phyloP scores from a whole-genome alignment of 2,113 vertebrate genomes.

The Alosa alosa region DNA sequence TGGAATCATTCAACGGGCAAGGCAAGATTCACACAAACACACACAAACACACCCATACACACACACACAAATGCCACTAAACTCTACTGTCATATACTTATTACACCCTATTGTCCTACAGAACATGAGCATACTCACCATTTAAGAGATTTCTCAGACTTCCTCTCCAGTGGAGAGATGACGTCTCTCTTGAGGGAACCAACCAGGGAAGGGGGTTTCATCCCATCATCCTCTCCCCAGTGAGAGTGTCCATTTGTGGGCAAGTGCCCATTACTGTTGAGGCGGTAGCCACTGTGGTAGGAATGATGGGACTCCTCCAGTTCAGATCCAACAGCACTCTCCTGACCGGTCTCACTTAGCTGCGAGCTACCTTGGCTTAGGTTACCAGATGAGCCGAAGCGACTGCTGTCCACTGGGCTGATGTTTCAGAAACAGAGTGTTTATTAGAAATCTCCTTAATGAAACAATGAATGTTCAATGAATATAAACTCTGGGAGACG shows the following conservation, averaged over 20 bases:
- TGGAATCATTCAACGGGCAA: background rate
- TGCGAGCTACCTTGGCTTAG: slow-evolving; percentile 93
- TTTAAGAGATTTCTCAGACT: slow-evolving; percentile 52
- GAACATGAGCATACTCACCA: slow-evolving; percentile 46
- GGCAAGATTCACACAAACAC: background rate
- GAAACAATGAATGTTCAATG: background rate
- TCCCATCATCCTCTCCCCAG: slow-evolving; percentile 59
- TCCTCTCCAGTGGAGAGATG: slow-evolving; percentile 48
- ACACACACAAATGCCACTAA: background rate
- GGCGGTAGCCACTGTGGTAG: slow-evolving; percentile 73
- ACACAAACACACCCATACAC: too few relatives aligned
- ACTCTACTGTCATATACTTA: too few relatives aligned
- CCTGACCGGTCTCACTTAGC: slow-evolving; percentile 86
- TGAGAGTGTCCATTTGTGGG: slow-evolving; percentile 63
- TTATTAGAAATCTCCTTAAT: slow-evolving; percentile 35
- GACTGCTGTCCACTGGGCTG: slow-evolving; percentile 91
- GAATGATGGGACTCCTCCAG: slow-evolving; percentile 80
- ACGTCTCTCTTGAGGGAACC: slow-evolving; percentile 51
- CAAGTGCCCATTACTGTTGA: slow-evolving; percentile 59
- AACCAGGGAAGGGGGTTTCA: slow-evolving; percentile 54
- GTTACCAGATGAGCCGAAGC: slow-evolving; percentile 90
- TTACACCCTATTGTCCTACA: too few relatives aligned
- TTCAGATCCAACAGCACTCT: slow-evolving; percentile 75
- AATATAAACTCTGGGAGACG: background rate
- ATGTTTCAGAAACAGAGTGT: slow-evolving; percentile 46